Percentiles rank a stretch among this genome's conserved stretches.
These are phyloP conservation scores for Diaphora mendica DNA, from an alignment of 2,888 invertebrate species.

Conservation along the genomic window DNA sequence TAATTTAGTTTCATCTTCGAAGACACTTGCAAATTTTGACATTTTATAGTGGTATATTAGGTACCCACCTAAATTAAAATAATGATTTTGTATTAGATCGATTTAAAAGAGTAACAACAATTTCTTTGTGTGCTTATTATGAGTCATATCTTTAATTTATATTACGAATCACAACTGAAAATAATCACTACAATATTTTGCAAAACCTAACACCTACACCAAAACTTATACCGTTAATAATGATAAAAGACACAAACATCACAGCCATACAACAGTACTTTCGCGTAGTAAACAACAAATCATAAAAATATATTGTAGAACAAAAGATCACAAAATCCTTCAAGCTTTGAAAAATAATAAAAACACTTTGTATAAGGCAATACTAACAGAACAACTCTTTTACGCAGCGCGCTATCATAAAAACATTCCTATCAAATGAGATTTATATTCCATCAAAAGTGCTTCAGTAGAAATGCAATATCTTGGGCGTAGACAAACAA, in stretches of 20 bases:
- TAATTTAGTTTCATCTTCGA: no score
- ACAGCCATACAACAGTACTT: background rate
- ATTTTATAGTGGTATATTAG: no score
- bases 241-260: background rate
- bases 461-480: conserved; percentile 43
- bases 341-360: background rate
- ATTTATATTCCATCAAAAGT: conserved; percentile 42
- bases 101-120: background rate
- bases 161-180: background rate
- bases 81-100: no score
- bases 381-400: conserved; percentile 8
- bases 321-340: background rate
- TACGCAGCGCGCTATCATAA: conserved; percentile 23
- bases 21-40: no score
- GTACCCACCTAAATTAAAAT: no score
- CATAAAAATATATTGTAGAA: background rate
- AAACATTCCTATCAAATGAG: conserved; percentile 31
- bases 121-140: background rate
- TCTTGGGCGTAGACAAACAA: conserved; percentile 34
- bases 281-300: background rate
- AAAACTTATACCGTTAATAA: background rate
- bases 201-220: background rate
- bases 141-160: no score
- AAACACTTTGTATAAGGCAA: background rate
- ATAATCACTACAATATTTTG: background rate